Evolutionary conservation across 2,888 invertebrate genomes (phyloP), one percentile per base, ranked within the genome.

Genomic region (Acleris cristana): DNA sequence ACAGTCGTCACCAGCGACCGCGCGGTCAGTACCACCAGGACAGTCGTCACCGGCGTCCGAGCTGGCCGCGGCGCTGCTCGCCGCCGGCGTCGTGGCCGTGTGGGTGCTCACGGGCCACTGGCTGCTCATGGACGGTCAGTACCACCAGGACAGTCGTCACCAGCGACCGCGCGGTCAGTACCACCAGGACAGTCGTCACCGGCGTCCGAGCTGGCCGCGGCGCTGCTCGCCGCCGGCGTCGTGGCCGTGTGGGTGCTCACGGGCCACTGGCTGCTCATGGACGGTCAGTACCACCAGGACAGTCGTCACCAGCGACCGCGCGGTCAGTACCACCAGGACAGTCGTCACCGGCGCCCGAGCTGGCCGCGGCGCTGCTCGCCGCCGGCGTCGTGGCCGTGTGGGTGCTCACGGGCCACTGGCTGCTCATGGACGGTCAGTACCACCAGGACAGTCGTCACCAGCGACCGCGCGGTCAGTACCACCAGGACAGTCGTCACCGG

Each of bases 101-200:
- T 99, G 99, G 99, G 98, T 99, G 78, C 95, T 99, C 72, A 99
- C 99, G 69, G 99, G 99, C 1, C 99, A 99, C 91, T 99, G 99
- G 99, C 94, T 99, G 76, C 95, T 99, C 64, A 99, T 99, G 99
- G 99, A 99, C 91, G 97, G 96, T 96, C 79, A 85, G 92, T 81
- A 21, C 21, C 21, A 21, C 21, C 21, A 21, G 21, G 21, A 21
- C 21, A 21, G 21, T 21, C 21, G 21, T 2, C 21, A 21, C 21
- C 21, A 21, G 21, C 2, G 21, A 21, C 21, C 21, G 21, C 21
- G 21, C 21, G 97, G 96, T 96, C 79, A 85, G 92, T 81, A 21
- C 21, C 21, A 21, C 21, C 21, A 21, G 21, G 21, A 21, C 21
- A 21, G 21, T 21, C 21, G 21, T 2, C 21, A 21, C 21, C 21